Evolutionary conservation across 2,888 invertebrate species (phyloP), one percentile per base, ranked within the genome.

Genomic region (Orgyia antiqua): DNA sequence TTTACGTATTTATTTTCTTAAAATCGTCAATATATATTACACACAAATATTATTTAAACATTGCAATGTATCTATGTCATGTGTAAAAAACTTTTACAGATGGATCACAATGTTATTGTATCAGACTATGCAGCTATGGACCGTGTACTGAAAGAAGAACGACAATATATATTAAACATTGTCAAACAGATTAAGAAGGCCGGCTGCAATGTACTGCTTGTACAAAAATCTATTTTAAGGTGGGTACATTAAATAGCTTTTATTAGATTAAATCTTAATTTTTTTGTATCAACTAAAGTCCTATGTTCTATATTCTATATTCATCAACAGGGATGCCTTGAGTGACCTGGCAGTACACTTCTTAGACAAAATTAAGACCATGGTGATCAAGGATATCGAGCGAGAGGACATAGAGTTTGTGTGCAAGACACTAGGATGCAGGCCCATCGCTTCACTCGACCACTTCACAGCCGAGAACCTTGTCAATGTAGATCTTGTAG

Each of bases 61-160:
- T n/a, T n/a, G n/a, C n/a, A n/a, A n/a, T n/a, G n/a, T n/a, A n/a
- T n/a, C n/a, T n/a, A n/a, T n/a, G n/a, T n/a, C n/a, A n/a, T n/a
- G n/a, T 9, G 8, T 20, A 13, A 15, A 18, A 12, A 19, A 6
- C 9, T n/a, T 33, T 29, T 21, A 6, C 21, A 94, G 92, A 97
- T 98, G 96, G 97, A 97, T 63, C 96, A 97, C 82, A 97, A 93
- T 68, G 93, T 96, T 2, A 90, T 99, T 55, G 97, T 99, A 11
- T 96, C 98, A 0, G 99, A 99, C 75, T 99, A 99, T 75, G 92
- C 98, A n/a, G 98, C 98, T 29, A 99, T 99, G 99, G 99, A 99
- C 76, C 91, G 99, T 36, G 97, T 99, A 0, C 78, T 99, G 37
- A 95, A 97, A 67, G 99, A 99, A 75, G 99, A 99, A 77, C 92